Evolutionary conservation across 2,113 vertebrate genomes (phyloP).

Genomic region (Pygathrix nemaeus): DNA sequence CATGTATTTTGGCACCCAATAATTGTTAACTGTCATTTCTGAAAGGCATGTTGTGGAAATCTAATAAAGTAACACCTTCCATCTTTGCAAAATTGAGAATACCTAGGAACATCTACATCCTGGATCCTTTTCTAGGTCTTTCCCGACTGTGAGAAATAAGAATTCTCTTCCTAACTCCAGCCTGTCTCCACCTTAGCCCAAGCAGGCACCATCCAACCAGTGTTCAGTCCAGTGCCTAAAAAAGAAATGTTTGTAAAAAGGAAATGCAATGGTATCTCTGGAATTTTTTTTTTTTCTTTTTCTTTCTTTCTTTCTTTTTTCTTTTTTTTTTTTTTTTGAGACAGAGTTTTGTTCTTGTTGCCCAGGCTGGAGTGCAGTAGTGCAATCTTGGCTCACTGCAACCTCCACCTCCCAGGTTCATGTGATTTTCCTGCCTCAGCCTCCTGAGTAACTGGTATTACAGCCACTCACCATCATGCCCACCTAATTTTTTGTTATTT

Average conservation of each 20-base stretch:
- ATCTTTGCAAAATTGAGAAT: background rate
- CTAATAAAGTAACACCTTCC: background rate
- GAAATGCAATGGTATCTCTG: background rate
- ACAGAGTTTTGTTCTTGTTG: no score
- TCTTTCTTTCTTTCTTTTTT: no score
- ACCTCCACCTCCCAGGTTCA: no score
- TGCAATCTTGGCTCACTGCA: no score
- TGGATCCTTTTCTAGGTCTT: background rate
- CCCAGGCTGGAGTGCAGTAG: no score
- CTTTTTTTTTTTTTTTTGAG: no score
- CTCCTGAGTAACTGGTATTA: no score
- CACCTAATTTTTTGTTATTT: no score
- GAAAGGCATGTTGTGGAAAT: background rate
- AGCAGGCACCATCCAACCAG: background rate
- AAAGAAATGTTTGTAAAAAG: background rate
- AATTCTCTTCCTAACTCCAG: slow-evolving; percentile 23
- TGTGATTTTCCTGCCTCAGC: no score
- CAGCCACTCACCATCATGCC: no score
- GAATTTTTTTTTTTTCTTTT: no score
- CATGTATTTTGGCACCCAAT: background rate
- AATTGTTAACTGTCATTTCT: background rate
- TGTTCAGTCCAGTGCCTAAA: background rate
- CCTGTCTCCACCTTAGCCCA: background rate
- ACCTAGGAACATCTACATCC: background rate
- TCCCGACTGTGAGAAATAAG: background rate